Conservation (phyloP, 2,113 vertebrate species). For the Ptychochromis oligacanthus region DNA sequence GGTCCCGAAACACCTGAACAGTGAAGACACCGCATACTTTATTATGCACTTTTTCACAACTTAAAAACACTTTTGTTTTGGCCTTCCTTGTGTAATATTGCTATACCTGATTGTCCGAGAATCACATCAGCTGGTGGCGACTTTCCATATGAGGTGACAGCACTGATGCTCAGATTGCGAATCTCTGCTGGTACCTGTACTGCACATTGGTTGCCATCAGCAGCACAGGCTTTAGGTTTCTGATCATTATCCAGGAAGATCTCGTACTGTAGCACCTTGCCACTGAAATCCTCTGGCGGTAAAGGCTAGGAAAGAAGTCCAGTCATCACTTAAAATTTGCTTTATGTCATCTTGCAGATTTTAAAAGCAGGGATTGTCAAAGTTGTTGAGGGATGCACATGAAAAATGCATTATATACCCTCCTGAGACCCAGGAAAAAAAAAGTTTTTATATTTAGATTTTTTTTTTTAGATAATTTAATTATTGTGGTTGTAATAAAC, state of each 20-base stretch:
- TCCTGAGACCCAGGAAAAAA: too few relatives aligned
- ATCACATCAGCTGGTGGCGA: slow-evolving; percentile 70
- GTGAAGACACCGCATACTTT: not conserved
- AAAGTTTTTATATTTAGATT: too few relatives aligned
- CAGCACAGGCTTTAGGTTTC: slow-evolving; percentile 35
- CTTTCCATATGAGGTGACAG: slow-evolving; percentile 68
- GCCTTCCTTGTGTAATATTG: not conserved
- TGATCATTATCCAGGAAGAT: slow-evolving; percentile 29
- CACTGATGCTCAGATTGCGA: slow-evolving; percentile 57
- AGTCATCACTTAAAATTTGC: not conserved
- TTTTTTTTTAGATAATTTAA: too few relatives aligned
- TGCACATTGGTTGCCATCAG: slow-evolving; percentile 27
- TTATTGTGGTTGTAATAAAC: too few relatives aligned
- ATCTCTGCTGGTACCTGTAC: slow-evolving; percentile 51
- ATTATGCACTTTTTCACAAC: fast-evolving
- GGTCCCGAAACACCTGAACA: slow-evolving; percentile 57
- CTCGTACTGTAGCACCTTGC: slow-evolving; percentile 60
- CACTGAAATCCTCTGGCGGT: slow-evolving; percentile 56
- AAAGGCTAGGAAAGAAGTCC: slow-evolving; percentile 54
- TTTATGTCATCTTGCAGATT: not conserved
- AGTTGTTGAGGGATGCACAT: not conserved
- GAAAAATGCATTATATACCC: too few relatives aligned
- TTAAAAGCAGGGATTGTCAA: not conserved
- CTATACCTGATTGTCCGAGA: slow-evolving; percentile 70
- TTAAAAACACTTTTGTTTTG: not conserved